A percentile compares a stretch with the other conserved stretches of the same genome.
Evolutionary conservation across 2,113 vertebrate genomes (phyloP).

Genomic region (Sander vitreus): DNA sequence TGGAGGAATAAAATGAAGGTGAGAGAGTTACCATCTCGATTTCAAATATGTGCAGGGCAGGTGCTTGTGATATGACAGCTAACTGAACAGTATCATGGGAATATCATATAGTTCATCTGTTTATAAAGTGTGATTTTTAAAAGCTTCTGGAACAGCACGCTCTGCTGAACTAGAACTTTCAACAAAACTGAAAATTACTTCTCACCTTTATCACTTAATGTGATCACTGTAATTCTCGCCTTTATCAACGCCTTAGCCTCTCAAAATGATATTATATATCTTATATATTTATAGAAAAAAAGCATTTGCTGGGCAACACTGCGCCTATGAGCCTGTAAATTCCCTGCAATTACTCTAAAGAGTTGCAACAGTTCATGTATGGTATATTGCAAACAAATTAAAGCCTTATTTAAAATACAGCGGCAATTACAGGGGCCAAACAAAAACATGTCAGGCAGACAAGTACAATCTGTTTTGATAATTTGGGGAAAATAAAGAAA

Average conservation of each 20-base stretch:
- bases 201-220: background rate
- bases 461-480: background rate
- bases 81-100: conserved; percentile 22
- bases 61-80: conserved; percentile 8
- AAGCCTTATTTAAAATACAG: background rate
- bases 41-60: background rate
- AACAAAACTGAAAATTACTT: background rate
- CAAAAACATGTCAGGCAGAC: background rate
- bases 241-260: background rate
- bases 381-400: background rate
- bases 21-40: background rate
- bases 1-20: background rate
- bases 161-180: background rate
- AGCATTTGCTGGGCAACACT: background rate
- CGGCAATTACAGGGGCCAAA: background rate
- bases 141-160: background rate
- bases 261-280: background rate
- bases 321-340: background rate
- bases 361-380: background rate
- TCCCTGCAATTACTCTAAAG: background rate
- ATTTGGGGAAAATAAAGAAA: background rate
- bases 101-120: conserved; percentile 17
- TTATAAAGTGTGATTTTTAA: background rate
- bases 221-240: background rate
- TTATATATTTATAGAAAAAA: background rate